Base-by-base conservation (phyloP, 2,888 invertebrate genomes). In the Caenorhabditis sp. region DNA sequence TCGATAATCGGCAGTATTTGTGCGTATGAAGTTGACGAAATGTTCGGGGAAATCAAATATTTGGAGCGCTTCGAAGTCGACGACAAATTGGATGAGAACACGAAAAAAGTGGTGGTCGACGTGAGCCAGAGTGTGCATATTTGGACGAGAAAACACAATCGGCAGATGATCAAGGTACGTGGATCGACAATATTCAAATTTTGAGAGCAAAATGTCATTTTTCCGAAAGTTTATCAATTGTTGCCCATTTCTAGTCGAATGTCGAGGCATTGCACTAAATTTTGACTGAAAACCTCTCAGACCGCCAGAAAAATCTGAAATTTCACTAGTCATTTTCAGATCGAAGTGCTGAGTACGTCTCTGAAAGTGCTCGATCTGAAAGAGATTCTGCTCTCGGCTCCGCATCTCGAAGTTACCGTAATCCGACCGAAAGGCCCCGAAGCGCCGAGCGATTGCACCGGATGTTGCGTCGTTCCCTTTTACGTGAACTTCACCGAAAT, bases 401-500 rank as follows among this genome's bases (percentile, higher is more conserved):
- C 61, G 9, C 45, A 71, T 53, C 48, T 61, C 17, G 71, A 71
- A n/a, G 27, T 61, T 13, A 15, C 53, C 11, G 39, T 61, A 6
- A 48, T 61, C 32, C 35, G 27, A 2, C 15, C 41, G 30, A 37
- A 68, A 2, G 17, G 11, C 5, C 9, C 13, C n/a, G 11, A 17
- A 6, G 17, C 15, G 5, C 8, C 26, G 2, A 8, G 15, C 6
- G 43, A 63, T 11, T 63, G 56, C 30, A 6, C n/a, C 27, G 74
- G 61, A 2, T 74, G 74, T 17, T 59, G 59, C 26, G 41, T 74
- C 20, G 20, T 46, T 13, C 74, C 74, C 4, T 74, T 74, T 41
- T 74, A 74, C 41, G 66, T 66, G 2, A 74, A 74, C 30, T 74
- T 74, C 41, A 74, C 74, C 0, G 74, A 74, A 61, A 65, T 74